Base-by-base conservation (phyloP, 2,113 vertebrate genomes). In the Scalopus aquaticus region DNA sequence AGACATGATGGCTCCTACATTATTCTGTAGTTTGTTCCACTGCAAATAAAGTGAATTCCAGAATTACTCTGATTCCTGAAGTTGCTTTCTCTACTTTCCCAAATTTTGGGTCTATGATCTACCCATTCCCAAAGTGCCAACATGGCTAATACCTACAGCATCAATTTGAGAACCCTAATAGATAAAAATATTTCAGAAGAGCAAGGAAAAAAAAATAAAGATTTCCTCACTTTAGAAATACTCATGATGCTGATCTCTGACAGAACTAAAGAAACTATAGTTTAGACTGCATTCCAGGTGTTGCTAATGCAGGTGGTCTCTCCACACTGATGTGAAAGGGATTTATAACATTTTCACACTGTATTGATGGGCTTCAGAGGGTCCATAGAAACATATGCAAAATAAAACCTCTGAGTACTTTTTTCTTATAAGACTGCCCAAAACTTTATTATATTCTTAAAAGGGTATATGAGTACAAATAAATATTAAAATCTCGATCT, bases 11-110 rank as follows among this genome's bases (percentile, higher is more conserved):
- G 37, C 46, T 60, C n/a, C 60, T 54, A 26, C 1, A 10, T 70
- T 46, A 54, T 65, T 77, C 69, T 85, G 64, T 56, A 82, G 17
- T 88, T 88, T 81, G 39, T 79, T 89, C 28, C 39, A 69, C 17
- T 82, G 11, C n/a, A 69, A 96, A 97, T 96, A 97, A 97, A 97
- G 19, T 93, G 24, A 30, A 11, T 93, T 96, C 67, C 70, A 95
- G 15, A 90, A 42, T n/a, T 67, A 7, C 9, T 87, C 24, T 90
- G 35, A 74, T 70, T 86, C 60, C 35, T 76, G n/a, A 5, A 44
- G 17, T 37, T 79, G 26, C 58, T 73, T 90, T 91, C 46, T 93
- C 56, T 19, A 44, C 6, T 58, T 93, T 82, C 3, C 16, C 32
- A 81, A 72, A 73, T 6, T 6, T 54, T 72, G 17, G 32, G 0